Percentiles rank a stretch among this genome's conserved stretches.
Evolutionary conservation across 2,888 invertebrate genomes (phyloP).

Genomic region (Busseola fusca): DNA sequence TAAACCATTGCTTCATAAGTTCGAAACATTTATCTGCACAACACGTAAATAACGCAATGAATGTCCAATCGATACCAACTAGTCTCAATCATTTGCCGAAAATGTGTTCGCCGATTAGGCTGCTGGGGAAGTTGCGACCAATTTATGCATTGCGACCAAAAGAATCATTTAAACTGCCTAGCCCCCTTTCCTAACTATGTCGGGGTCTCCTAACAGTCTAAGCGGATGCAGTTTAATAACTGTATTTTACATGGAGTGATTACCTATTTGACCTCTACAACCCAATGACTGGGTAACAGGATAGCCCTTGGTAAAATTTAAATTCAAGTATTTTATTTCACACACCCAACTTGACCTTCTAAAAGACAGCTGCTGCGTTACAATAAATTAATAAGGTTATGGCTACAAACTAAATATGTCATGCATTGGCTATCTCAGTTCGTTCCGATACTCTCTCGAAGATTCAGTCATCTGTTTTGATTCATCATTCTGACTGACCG

Average conservation of each 20-base stretch:
- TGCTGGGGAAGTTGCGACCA: too few relatives aligned
- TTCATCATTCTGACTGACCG: too few relatives aligned
- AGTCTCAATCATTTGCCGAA: too few relatives aligned
- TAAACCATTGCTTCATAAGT: too few relatives aligned
- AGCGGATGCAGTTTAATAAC: background rate
- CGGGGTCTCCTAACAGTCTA: background rate
- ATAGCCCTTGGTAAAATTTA: background rate
- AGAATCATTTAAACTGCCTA: background rate
- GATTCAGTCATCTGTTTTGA: too few relatives aligned
- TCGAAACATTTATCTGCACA: too few relatives aligned
- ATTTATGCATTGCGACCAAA: too few relatives aligned
- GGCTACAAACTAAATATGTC: background rate
- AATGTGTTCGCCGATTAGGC: too few relatives aligned
- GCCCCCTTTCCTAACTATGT: background rate
- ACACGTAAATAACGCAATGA: too few relatives aligned
- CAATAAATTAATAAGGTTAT: background rate
- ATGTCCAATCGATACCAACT: too few relatives aligned
- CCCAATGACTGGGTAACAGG: background rate
- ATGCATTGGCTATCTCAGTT: background rate
- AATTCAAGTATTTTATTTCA: too few relatives aligned
- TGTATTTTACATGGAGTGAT: background rate
- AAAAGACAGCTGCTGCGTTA: background rate
- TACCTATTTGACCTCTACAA: background rate
- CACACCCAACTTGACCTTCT: background rate
- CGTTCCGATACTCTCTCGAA: too few relatives aligned